A percentile compares a stretch with the other conserved stretches of the same genome.
Evolutionary conservation across 2,113 vertebrate species (phyloP).

Genomic region (Colaptes auratus): DNA sequence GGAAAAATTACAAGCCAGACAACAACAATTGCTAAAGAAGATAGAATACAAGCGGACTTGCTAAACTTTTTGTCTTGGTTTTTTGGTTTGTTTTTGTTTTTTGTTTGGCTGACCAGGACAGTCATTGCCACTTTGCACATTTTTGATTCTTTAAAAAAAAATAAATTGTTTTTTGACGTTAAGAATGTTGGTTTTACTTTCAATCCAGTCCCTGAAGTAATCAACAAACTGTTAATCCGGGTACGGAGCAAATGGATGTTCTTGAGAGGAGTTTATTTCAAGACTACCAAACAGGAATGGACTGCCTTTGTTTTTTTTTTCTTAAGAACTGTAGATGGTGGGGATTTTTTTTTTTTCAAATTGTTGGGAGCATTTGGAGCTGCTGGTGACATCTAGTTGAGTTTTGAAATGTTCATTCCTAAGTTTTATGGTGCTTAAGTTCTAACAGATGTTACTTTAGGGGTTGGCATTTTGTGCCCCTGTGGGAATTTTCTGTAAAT

Average conservation of each 20-base stretch:
- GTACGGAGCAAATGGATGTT: slow-evolving; percentile 71
- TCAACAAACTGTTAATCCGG: slow-evolving; percentile 58
- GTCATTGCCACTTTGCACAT: slow-evolving; percentile 88
- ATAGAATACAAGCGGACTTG: slow-evolving; percentile 94
- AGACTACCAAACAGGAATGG: slow-evolving; percentile 59
- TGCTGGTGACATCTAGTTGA: slow-evolving; percentile 79
- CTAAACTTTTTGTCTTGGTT: slow-evolving; percentile 77
- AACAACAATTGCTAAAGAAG: slow-evolving; percentile 90
- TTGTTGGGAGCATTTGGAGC: slow-evolving; percentile 76
- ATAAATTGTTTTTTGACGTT: slow-evolving; percentile 90
- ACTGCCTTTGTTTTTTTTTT: slow-evolving; percentile 58
- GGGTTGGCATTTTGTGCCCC: slow-evolving; percentile 82
- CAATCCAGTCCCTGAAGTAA: slow-evolving; percentile 85
- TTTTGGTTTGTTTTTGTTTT: slow-evolving; percentile 53
- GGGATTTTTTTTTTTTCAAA: slow-evolving; percentile 46
- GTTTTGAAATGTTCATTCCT: slow-evolving; percentile 78
- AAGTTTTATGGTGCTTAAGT: slow-evolving; percentile 91
- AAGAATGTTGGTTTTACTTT: slow-evolving; percentile 99
- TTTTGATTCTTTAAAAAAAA: slow-evolving; percentile 80
- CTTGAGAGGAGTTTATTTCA: slow-evolving; percentile 64
- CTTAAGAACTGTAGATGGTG: slow-evolving; percentile 66
- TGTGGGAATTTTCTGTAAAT: slow-evolving; percentile 92
- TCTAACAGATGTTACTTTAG: slow-evolving; percentile 87
- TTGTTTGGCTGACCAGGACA: slow-evolving; percentile 72
- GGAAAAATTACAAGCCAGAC: slow-evolving; percentile 86